Percentiles rank a stretch among this genome's conserved stretches.
These are phyloP conservation scores for Campoplex capitator DNA, from an alignment of 2,888 invertebrate species.

Conservation along the genomic window DNA sequence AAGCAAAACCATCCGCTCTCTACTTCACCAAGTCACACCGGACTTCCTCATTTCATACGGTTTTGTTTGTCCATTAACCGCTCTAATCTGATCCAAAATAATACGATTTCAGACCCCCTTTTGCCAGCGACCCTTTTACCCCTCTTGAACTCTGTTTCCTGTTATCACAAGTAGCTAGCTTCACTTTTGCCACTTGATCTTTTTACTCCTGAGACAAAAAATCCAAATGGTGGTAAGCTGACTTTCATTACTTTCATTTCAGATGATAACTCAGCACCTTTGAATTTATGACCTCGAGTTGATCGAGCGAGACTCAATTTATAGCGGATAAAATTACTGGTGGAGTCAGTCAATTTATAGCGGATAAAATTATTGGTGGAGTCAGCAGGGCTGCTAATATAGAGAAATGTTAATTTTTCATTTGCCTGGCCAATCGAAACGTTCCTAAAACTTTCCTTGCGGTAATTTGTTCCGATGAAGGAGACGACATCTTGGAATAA, in stretches of 20 bases:
- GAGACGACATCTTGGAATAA: no score
- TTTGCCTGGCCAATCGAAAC: not conserved
- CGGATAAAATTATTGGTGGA: not conserved
- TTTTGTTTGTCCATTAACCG: conserved; percentile 73
- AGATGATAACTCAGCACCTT: not conserved
- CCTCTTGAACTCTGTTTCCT: not conserved
- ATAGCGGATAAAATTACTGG: not conserved
- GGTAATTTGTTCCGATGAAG: no score
- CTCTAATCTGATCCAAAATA: conserved; percentile 68
- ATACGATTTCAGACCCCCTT: conserved; percentile 41
- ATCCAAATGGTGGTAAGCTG: not conserved
- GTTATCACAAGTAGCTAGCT: not conserved
- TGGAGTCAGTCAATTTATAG: not conserved
- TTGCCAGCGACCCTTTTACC: not conserved
- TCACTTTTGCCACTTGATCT: not conserved
- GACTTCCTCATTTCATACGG: conserved; percentile 64
- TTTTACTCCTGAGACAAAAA: not conserved
- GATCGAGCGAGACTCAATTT: not conserved
- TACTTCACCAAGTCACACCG: conserved; percentile 44
- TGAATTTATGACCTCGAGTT: not conserved
- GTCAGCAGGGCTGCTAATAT: not conserved
- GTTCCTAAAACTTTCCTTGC: no score
- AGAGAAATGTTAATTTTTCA: not conserved
- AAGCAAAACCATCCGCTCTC: conserved; percentile 31
- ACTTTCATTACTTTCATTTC: not conserved